Percentiles rank a stretch among this genome's conserved stretches.
phyloP scores from a whole-genome alignment of 1,140 invertebrate genomes.

The Rhopalosiphum padi region DNA sequence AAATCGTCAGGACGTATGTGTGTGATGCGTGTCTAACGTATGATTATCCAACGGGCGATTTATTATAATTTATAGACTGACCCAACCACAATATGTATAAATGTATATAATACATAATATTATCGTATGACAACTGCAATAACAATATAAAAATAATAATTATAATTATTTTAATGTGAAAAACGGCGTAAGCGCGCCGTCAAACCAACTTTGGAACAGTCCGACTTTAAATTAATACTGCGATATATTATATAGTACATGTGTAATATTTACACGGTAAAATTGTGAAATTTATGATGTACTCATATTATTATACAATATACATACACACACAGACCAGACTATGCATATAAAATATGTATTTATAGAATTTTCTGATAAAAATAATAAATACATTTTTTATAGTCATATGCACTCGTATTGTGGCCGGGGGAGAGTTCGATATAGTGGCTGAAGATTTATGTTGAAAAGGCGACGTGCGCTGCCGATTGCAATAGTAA shows the following conservation, averaged over 20 bases:
- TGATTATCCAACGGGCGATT: conserved; percentile 7
- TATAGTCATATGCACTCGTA: neutral
- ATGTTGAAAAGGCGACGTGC: neutral
- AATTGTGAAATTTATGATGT: neutral
- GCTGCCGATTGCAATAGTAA: neutral
- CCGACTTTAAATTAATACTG: neutral
- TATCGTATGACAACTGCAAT: neutral
- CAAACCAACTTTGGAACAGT: neutral
- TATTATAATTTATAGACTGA: neutral
- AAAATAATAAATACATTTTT: neutral
- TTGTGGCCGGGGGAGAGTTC: neutral
- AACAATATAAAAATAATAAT: neutral
- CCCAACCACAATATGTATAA: neutral
- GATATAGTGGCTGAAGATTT: neutral
- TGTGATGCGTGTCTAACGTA: neutral
- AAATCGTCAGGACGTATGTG: neutral
- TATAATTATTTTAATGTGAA: neutral
- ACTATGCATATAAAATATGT: neutral
- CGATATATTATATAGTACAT: no score
- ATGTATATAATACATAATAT: neutral
- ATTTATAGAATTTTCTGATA: no score
- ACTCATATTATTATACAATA: neutral
- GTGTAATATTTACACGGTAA: no score
- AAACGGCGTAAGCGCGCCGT: neutral
- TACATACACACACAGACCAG: no score